A percentile compares a stretch with the other conserved stretches of the same genome.
These are phyloP conservation scores for Eptatretus atami DNA, from an alignment of 2,797 vertebrate genomes.

Conservation along the genomic window DNA sequence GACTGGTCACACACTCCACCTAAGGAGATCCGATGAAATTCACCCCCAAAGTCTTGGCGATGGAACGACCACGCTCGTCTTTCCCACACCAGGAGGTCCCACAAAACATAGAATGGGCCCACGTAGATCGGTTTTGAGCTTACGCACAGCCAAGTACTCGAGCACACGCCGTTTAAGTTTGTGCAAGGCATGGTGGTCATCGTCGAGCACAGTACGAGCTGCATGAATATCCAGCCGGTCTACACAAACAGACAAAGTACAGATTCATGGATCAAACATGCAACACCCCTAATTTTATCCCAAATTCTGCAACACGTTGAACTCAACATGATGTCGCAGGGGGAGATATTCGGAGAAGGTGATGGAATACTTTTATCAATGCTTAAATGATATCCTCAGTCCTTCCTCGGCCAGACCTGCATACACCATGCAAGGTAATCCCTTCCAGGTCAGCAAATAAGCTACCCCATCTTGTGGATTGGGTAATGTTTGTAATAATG, in stretches of 20 bases:
- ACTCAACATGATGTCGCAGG: too few relatives aligned
- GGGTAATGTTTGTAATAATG: too few relatives aligned
- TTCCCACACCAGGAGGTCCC: conserved; percentile 82
- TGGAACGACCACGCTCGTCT: conserved; percentile 75
- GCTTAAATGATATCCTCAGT: too few relatives aligned
- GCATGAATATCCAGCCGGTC: conserved; percentile 61
- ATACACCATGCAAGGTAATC: too few relatives aligned
- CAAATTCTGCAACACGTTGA: too few relatives aligned
- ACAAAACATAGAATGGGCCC: conserved; percentile 89
- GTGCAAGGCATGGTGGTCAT: conserved; percentile 82
- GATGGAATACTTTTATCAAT: too few relatives aligned
- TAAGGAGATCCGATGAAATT: conserved; percentile 73
- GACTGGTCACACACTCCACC: conserved; percentile 88
- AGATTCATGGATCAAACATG: background rate
- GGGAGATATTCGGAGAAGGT: too few relatives aligned
- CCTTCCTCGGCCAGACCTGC: too few relatives aligned
- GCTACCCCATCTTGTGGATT: too few relatives aligned
- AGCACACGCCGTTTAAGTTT: conserved; percentile 69
- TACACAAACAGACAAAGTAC: conserved; percentile 12
- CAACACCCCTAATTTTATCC: too few relatives aligned
- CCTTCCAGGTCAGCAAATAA: too few relatives aligned
- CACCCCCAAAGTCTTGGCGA: conserved; percentile 67
- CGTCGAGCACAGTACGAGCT: conserved; percentile 52
- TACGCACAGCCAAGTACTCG: conserved; percentile 73
- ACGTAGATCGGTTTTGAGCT: conserved; percentile 59